A percentile compares a stretch with the other conserved stretches of the same genome.
phyloP scores from a whole-genome alignment of 2,888 invertebrate species.

The Ceramica pisi region DNA sequence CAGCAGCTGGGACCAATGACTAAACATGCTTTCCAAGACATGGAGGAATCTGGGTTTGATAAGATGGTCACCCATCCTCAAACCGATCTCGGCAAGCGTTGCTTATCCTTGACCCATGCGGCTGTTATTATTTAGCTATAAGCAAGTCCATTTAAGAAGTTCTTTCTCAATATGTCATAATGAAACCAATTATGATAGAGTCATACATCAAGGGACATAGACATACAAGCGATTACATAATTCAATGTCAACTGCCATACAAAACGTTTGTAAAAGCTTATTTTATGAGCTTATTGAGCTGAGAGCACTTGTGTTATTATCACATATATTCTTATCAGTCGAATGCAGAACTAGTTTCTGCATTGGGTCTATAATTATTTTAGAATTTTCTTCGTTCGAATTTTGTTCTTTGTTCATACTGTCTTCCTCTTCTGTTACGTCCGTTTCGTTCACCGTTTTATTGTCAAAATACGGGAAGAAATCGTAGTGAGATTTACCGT shows the following conservation, averaged over 20 bases:
- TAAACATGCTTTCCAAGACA: too few species aligned
- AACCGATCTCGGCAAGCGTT: too few species aligned
- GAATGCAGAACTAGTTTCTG: slow-evolving; percentile 89
- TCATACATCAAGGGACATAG: slow-evolving; percentile 24
- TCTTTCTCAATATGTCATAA: not conserved
- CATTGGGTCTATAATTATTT: slow-evolving; percentile 89
- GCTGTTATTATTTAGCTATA: too few species aligned
- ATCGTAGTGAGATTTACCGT: slow-evolving; percentile 86
- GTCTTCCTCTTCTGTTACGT: slow-evolving; percentile 58
- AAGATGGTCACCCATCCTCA: too few species aligned
- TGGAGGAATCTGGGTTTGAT: too few species aligned
- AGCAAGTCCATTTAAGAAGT: too few species aligned
- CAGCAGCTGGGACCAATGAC: too few species aligned
- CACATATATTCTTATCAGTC: slow-evolving; percentile 90
- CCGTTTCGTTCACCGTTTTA: slow-evolving; percentile 75
- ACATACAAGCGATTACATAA: slow-evolving; percentile 78
- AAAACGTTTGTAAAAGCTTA: slow-evolving; percentile 83
- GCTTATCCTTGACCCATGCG: too few species aligned
- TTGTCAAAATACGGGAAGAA: slow-evolving; percentile 89
- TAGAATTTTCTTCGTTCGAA: slow-evolving; percentile 83
- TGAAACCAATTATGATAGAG: not conserved
- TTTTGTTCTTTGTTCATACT: slow-evolving; percentile 64
- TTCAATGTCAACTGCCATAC: slow-evolving; percentile 74
- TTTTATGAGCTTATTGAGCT: slow-evolving; percentile 88
- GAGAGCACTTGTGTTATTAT: slow-evolving; percentile 89